phyloP scores from a whole-genome alignment of 2,113 vertebrate species.

The Ranitomeya imitator region DNA sequence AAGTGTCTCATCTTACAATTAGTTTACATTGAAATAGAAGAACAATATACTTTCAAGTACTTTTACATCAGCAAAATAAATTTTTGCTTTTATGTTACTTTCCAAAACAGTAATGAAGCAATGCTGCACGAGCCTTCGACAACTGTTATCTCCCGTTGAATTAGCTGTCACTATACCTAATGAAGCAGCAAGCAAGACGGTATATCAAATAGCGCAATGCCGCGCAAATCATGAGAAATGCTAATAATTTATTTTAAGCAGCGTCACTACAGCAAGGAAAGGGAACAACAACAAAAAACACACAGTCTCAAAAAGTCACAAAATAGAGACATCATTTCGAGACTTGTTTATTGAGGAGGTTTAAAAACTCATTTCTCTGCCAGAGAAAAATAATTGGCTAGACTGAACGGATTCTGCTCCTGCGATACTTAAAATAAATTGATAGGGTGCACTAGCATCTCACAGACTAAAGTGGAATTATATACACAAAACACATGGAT shows the following conservation, averaged over 20 bases:
- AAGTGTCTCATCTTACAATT: too few species aligned
- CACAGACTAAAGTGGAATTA: background rate
- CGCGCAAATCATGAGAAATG: background rate
- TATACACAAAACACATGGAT: background rate
- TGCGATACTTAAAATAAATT: conserved; percentile 14
- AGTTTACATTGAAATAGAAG: too few species aligned
- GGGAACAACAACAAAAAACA: background rate
- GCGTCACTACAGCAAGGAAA: background rate
- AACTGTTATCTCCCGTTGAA: background rate
- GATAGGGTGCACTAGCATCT: background rate
- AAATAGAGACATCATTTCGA: conserved; percentile 20
- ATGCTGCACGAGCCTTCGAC: background rate
- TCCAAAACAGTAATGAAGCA: background rate
- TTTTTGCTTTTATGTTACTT: too few species aligned
- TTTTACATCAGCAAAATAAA: too few species aligned
- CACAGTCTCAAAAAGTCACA: conserved; percentile 23
- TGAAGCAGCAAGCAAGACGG: background rate
- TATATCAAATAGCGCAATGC: background rate
- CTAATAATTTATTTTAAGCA: background rate
- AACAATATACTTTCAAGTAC: too few species aligned
- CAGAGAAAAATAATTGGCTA: conserved; percentile 29
- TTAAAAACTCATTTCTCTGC: conserved; percentile 21
- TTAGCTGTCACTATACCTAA: background rate
- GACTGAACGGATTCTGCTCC: conserved; percentile 1
- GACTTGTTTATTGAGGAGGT: conserved; percentile 22